Conservation (phyloP, 2,113 vertebrate species). For the Ceratotherium simum region DNA sequence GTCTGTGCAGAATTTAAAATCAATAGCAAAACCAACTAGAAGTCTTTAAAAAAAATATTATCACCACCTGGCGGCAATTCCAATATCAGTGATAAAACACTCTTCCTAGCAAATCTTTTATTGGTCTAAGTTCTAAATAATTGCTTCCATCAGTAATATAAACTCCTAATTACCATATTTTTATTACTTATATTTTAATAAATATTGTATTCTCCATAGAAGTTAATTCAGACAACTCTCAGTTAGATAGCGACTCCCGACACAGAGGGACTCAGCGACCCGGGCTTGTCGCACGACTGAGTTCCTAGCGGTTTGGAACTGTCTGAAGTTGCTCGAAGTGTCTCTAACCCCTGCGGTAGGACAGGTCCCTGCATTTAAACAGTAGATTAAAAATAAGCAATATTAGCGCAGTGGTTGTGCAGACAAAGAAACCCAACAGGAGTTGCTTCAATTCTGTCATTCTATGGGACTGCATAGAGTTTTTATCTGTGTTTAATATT, state of each 20-base stretch:
- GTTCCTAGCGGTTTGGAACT: not conserved
- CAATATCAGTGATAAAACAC: not conserved
- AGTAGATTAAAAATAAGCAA: not conserved
- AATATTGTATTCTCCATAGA: not conserved
- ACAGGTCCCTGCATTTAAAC: not conserved
- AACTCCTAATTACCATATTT: not conserved
- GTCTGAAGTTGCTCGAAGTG: not conserved
- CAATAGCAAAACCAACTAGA: not conserved
- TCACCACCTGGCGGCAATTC: not conserved
- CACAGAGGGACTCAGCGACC: not conserved
- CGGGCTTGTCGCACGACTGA: not conserved
- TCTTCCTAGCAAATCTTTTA: not conserved
- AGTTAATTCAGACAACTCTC: not conserved
- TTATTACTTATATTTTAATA: not conserved
- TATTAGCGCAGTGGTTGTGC: accelerated
- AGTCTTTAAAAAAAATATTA: not conserved
- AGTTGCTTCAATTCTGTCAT: not conserved
- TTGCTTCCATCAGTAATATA: not conserved
- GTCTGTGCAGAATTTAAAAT: conserved; percentile 5
- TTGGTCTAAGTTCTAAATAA: not conserved
- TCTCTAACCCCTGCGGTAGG: not conserved
- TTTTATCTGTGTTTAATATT: not conserved
- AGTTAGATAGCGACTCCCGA: not conserved
- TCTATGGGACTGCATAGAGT: not conserved
- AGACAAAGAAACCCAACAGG: not conserved